Conservation (phyloP, 2,113 vertebrate species). For the Calonectris borealis region DNA sequence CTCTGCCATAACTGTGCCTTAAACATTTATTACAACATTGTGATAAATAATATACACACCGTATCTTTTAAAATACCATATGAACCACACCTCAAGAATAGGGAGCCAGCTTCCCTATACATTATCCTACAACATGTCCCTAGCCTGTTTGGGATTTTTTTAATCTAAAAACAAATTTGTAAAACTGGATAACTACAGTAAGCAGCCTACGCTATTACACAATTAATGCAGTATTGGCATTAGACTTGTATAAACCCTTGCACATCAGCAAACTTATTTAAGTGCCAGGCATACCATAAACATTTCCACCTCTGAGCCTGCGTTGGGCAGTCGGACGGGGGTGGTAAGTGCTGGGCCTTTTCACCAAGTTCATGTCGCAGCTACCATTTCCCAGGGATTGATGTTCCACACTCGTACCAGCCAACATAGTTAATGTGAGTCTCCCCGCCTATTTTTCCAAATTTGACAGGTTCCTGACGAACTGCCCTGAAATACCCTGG, state of each 20-base stretch:
- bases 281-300: constrained; percentile 19
- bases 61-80: constrained; percentile 83
- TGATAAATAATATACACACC: constrained; percentile 96
- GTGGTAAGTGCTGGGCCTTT: background rate
- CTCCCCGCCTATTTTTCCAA: constrained; percentile 91
- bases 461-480: constrained; percentile 92
- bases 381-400: constrained; percentile 98
- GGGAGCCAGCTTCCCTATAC: constrained; percentile 98
- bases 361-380: background rate
- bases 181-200: constrained; percentile 84
- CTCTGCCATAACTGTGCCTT: constrained; percentile 70
- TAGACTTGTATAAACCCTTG: constrained; percentile 65
- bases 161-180: constrained; percentile 59
- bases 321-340: rapidly evolving
- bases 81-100: constrained; percentile 71
- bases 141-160: constrained; percentile 5
- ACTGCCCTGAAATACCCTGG: constrained; percentile 91
- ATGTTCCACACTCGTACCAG: constrained; percentile 97
- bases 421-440: constrained; percentile 89
- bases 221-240: constrained; percentile 74
- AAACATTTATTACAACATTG: constrained; percentile 79
- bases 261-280: constrained; percentile 40
- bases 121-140: constrained; percentile 71
- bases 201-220: constrained; percentile 78
- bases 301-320: background rate